Conservation (phyloP, 1,140 invertebrate species). For the Lineus longissimus region DNA sequence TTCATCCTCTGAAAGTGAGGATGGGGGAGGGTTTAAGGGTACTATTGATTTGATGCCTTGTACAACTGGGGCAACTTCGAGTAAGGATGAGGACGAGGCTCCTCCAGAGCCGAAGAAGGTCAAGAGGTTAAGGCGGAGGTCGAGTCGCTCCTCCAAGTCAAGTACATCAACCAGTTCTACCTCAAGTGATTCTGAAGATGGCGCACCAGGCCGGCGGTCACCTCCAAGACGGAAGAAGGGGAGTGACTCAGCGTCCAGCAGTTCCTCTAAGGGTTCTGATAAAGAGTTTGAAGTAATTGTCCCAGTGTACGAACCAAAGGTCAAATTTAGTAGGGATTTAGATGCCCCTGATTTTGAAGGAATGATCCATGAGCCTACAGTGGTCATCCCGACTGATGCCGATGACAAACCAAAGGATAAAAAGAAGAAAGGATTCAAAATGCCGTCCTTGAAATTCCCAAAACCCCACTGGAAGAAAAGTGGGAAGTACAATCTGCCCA, state of each 20-base stretch:
- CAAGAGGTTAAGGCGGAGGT: no score
- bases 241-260: not conserved
- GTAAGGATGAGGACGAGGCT: no score
- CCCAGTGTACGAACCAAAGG: not conserved
- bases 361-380: not conserved
- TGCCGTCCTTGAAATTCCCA: constrained; percentile 3
- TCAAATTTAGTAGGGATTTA: not conserved
- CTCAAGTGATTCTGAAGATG: no score
- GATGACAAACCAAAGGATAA: not conserved
- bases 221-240: no score
- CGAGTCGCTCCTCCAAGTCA: no score
- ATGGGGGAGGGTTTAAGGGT: no score
- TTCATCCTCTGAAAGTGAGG: no score
- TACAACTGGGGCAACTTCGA: no score
- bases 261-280: not conserved
- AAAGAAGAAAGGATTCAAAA: not conserved
- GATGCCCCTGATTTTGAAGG: not conserved
- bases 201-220: no score
- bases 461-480: not conserved
- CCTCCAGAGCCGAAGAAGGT: no score
- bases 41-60: no score
- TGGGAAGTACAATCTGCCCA: not conserved
- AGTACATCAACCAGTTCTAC: no score
- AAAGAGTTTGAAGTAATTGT: not conserved
- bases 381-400: not conserved